Evolutionary conservation across 1,140 invertebrate species (phyloP).

Genomic region (Plutomurus gul): DNA sequence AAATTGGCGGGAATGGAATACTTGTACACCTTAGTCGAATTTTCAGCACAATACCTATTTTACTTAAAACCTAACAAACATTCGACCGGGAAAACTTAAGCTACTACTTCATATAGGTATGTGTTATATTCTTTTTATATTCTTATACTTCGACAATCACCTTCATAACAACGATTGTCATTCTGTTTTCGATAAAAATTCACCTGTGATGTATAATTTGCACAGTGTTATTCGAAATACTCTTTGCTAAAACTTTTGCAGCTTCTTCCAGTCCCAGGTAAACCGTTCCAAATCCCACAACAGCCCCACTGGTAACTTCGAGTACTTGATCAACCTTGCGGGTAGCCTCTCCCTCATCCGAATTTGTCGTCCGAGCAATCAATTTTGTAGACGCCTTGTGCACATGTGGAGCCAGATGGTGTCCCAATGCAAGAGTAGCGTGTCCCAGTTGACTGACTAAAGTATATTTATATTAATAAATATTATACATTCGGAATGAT

Average conservation of each 20-base stretch:
- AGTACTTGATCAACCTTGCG: slow-evolving; percentile 66
- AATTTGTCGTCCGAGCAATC: slow-evolving; percentile 63
- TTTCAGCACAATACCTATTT: no score
- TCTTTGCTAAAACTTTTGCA: slow-evolving; percentile 66
- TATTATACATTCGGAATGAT: not conserved
- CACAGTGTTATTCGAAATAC: slow-evolving; percentile 71
- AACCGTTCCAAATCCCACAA: slow-evolving; percentile 70
- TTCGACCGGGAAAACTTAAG: no score
- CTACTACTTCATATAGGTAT: no score
- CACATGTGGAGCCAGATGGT: slow-evolving; percentile 69
- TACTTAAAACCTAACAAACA: no score
- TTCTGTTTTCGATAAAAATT: slow-evolving; percentile 31
- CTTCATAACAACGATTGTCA: not conserved
- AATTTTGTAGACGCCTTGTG: slow-evolving; percentile 66
- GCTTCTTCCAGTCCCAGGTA: slow-evolving; percentile 70
- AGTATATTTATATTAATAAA: slow-evolving; percentile 1
- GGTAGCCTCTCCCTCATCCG: slow-evolving; percentile 62
- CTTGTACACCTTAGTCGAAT: no score
- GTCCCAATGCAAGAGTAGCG: slow-evolving; percentile 67
- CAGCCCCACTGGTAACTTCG: slow-evolving; percentile 69
- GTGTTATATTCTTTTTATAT: no score
- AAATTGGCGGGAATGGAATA: no score
- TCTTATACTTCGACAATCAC: no score
- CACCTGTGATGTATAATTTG: slow-evolving; percentile 72
- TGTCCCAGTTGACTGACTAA: slow-evolving; percentile 68